Evolutionary conservation across 2,888 invertebrate species (phyloP).

Genomic region (Cheilosia vernalis): DNA sequence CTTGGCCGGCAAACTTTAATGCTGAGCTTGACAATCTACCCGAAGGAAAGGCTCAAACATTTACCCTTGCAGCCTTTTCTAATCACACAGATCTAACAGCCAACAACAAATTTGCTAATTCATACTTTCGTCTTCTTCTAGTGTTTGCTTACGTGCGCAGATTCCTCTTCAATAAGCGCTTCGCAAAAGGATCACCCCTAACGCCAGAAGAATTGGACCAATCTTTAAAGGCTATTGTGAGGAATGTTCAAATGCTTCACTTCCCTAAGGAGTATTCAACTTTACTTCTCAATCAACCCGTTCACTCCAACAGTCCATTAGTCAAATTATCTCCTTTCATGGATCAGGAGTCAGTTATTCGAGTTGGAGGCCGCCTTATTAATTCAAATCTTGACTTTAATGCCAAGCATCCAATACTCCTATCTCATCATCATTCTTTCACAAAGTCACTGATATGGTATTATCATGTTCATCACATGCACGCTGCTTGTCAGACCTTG

Average conservation of each 20-base stretch:
- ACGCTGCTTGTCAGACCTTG: too few relatives aligned
- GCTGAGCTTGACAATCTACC: not conserved
- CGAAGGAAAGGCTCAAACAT: not conserved
- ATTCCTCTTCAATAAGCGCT: not conserved
- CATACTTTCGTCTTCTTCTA: not conserved
- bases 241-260: not conserved
- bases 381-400: too few relatives aligned
- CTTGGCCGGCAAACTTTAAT: not conserved
- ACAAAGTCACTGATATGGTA: too few relatives aligned
- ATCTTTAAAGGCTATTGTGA: not conserved
- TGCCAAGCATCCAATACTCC: too few relatives aligned
- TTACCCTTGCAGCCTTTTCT: not conserved
- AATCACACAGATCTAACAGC: not conserved
- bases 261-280: not conserved
- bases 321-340: too few relatives aligned
- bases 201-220: constrained; percentile 5
- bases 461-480: too few relatives aligned
- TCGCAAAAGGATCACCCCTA: not conserved
- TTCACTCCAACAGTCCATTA: constrained; percentile 7
- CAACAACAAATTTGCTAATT: constrained; percentile 12
- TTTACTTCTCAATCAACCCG: not conserved
- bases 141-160: constrained; percentile 1
- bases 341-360: too few relatives aligned
- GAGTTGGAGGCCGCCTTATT: too few relatives aligned
- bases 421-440: too few relatives aligned